These are phyloP conservation scores for Amazona guildingii DNA, from an alignment of 2,113 vertebrate genomes.

Conservation along the genomic window DNA sequence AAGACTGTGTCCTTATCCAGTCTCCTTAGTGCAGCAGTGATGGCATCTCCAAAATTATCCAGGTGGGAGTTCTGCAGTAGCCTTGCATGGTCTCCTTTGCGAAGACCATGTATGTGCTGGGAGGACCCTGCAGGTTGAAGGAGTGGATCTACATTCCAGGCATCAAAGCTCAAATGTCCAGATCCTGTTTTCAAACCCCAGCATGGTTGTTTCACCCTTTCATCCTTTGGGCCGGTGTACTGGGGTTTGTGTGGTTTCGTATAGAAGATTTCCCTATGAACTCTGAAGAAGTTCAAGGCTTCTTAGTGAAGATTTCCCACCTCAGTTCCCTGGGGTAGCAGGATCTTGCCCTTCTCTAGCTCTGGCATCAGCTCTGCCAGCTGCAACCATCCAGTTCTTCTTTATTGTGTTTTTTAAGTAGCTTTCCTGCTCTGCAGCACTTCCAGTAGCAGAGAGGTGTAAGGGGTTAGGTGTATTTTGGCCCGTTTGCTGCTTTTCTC, in stretches of 20 bases:
- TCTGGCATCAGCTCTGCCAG: not conserved
- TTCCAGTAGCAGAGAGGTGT: not conserved
- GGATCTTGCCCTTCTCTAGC: not conserved
- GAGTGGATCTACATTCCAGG: not conserved
- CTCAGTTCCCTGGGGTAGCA: not conserved
- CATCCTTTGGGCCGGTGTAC: not conserved
- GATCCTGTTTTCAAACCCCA: not conserved
- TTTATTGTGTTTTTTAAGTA: not conserved
- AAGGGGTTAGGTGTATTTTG: not conserved
- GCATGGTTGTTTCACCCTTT: not conserved
- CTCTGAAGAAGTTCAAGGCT: not conserved
- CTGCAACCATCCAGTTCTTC: not conserved
- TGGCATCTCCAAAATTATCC: not conserved
- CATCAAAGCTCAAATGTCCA: not conserved
- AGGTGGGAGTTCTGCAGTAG: not conserved
- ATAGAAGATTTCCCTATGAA: not conserved
- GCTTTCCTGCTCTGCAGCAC: not conserved
- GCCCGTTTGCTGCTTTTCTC: not conserved
- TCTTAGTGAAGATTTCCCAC: not conserved
- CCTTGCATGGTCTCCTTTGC: not conserved
- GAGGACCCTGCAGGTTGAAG: not conserved
- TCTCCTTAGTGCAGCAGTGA: not conserved
- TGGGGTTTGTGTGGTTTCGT: not conserved
- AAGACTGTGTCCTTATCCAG: not conserved
- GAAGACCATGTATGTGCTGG: fast-evolving